Evolutionary conservation across 2,888 invertebrate genomes (phyloP), one percentile per base, ranked within the genome.

Genomic region (Mylabris sibirica): DNA sequence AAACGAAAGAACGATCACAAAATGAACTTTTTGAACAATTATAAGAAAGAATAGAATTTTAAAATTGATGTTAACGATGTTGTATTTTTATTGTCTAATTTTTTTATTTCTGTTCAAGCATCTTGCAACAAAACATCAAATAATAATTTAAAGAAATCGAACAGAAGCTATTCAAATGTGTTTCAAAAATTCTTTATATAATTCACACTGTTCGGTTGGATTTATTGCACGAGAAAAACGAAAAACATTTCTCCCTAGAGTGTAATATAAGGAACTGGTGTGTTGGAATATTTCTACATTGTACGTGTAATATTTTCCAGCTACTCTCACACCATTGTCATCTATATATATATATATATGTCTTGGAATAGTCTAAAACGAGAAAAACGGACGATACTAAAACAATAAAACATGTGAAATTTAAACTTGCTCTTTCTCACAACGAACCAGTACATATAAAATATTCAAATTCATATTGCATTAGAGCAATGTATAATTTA

Each of bases 161-260:
- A 49, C 63, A 67, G 60, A 61, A 65, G n/a, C 22, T 35, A 67
- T 67, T 63, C 65, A 65, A 70, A 70, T 67, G 67, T 67, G 60
- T 49, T 70, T 65, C 65, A 67, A 70, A 30, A 70, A 67, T 62
- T 67, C 59, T 67, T 70, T 70, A 65, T 67, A 70, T 70, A 70
- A 70, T 70, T 70, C 67, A 67, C 35, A 67, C 62, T 11, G 9
- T 64, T 64, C 8, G 67, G 60, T 63, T 63, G 67, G 65, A 70
- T 70, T 70, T 70, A 70, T 70, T 60, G 22, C 24, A 24, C 53
- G 22, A 62, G 20, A 53, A 63, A 57, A n/a, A 64, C 8, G 49
- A 67, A 60, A 60, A 64, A 64, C 67, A 67, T 65, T 63, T 65
- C 57, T 63, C 70, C 65, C 70, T 26, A 12, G 70, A 63, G 70